Evolutionary conservation across 2,888 invertebrate species (phyloP).

Genomic region (Phytoseiulus persimilis): DNA sequence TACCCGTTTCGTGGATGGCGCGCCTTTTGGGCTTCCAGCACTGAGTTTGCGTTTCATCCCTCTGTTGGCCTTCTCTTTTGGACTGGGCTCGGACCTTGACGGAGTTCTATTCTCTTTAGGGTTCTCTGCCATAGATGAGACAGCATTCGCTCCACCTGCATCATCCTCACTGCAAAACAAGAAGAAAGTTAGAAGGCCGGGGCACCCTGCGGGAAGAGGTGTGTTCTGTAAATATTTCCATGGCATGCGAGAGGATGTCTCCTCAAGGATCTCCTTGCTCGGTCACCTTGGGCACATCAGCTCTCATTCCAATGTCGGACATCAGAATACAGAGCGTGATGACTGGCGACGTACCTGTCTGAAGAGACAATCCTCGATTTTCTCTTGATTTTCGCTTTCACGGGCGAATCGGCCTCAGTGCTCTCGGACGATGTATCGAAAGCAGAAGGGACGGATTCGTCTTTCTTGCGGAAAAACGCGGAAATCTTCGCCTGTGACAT

Average conservation of each 20-base stretch:
- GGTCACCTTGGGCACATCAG: too few relatives aligned
- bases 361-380: neutral
- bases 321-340: too few relatives aligned
- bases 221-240: too few relatives aligned
- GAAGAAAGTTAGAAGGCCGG: neutral
- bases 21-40: neutral
- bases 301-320: too few relatives aligned
- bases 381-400: neutral
- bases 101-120: constrained; percentile 15
- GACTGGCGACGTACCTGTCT: neutral
- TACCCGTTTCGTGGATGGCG: neutral
- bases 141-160: neutral
- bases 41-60: constrained; percentile 8
- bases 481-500: constrained; percentile 34
- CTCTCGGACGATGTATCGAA: neutral
- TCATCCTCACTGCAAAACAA: neutral
- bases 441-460: neutral
- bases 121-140: neutral
- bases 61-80: neutral
- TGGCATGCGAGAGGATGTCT: too few relatives aligned
- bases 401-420: neutral
- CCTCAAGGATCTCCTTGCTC: too few relatives aligned
- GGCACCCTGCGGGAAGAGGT: too few relatives aligned
- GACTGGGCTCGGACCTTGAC: neutral
- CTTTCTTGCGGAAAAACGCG: neutral